Conservation (phyloP, 2,888 invertebrate genomes). For the Trichacis sp. region DNA sequence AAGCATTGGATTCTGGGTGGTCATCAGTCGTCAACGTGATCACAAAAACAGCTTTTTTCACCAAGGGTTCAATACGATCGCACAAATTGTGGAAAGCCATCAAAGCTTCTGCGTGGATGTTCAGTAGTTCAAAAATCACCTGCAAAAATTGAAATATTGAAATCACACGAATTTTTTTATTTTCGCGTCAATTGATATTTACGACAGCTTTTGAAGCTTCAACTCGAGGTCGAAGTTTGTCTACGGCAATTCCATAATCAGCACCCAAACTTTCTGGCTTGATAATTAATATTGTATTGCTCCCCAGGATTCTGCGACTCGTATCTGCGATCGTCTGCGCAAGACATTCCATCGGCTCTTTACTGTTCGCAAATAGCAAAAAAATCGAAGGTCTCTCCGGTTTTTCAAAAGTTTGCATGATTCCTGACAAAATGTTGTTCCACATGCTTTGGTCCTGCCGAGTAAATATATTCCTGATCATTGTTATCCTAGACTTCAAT, state of each 20-base stretch:
- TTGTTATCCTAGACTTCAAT: neutral
- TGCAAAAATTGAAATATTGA: too few relatives aligned
- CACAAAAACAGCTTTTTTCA: constrained; percentile 66
- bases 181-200: too few relatives aligned
- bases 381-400: constrained; percentile 64
- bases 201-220: constrained; percentile 53
- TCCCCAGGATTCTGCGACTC: constrained; percentile 54
- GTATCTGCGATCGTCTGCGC: constrained; percentile 59
- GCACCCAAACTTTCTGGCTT: constrained; percentile 63
- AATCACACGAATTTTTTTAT: too few relatives aligned
- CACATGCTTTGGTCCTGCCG: constrained; percentile 16
- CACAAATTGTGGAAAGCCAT: constrained; percentile 73
- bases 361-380: constrained; percentile 64
- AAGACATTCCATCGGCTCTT: constrained; percentile 54
- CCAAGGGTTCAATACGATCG: constrained; percentile 71
- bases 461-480: neutral
- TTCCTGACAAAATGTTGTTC: constrained; percentile 9
- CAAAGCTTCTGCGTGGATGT: constrained; percentile 52
- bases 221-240: constrained; percentile 40
- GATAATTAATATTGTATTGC: constrained; percentile 58
- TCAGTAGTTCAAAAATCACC: constrained; percentile 58
- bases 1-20: constrained; percentile 42
- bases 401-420: constrained; percentile 16
- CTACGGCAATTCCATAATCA: constrained; percentile 62
- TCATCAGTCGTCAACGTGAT: constrained; percentile 66